Conservation (phyloP, 1,140 invertebrate species). For the Camponotus vicinus region DNA sequence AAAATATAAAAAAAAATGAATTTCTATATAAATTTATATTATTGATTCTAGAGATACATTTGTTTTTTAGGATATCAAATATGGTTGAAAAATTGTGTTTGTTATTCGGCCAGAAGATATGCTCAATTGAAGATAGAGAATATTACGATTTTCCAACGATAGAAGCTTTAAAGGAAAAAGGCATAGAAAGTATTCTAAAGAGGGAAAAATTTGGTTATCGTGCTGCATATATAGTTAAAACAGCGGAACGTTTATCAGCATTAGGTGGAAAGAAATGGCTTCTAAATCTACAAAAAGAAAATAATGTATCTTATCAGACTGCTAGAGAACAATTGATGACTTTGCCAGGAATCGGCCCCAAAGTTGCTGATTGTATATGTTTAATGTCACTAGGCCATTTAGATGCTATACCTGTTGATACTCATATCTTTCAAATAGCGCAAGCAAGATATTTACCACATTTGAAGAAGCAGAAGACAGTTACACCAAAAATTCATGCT, state of each 20-base stretch:
- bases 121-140: conserved; percentile 87
- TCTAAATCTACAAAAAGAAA: conserved; percentile 87
- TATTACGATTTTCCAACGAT: conserved; percentile 95
- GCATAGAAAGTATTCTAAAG: conserved; percentile 91
- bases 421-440: conserved; percentile 98
- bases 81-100: conserved; percentile 97
- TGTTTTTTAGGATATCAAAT: conserved; percentile 90
- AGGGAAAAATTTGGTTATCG: conserved; percentile 97
- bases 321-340: conserved; percentile 92
- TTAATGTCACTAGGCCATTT: conserved; percentile 97
- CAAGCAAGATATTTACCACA: conserved; percentile 93
- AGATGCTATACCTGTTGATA: conserved; percentile 97
- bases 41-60: conserved; percentile 17
- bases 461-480: conserved; percentile 91
- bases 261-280: conserved; percentile 92
- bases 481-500: conserved; percentile 94
- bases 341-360: conserved; percentile 95
- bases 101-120: conserved; percentile 93
- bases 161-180: conserved; percentile 87
- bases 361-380: conserved; percentile 99
- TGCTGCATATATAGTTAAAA: conserved; percentile 93
- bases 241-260: conserved; percentile 89
- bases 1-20: neutral
- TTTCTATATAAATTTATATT: conserved; percentile 22
- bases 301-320: conserved; percentile 89